Conservation (phyloP, 2,888 invertebrate species). For the Alloplasta piceator region DNA sequence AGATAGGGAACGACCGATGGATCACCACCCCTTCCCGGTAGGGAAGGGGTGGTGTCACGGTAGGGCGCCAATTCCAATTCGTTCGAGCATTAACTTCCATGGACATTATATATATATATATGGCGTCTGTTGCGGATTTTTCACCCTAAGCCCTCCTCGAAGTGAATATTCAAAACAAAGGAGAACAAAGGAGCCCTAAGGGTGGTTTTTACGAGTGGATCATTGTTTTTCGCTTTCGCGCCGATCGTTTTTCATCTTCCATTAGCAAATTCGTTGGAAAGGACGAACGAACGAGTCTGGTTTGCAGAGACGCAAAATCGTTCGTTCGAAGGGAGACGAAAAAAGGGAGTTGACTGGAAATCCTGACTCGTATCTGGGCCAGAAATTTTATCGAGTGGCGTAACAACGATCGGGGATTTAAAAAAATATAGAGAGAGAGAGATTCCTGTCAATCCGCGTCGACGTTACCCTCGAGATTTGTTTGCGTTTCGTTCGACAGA, state of each 20-base stretch:
- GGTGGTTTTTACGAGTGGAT: slow-evolving; percentile 46
- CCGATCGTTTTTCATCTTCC: slow-evolving; percentile 1
- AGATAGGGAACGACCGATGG: no score
- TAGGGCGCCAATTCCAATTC: slow-evolving; percentile 67
- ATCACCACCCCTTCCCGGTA: neutral
- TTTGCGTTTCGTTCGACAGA: neutral
- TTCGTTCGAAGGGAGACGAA: no score
- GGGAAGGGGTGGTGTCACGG: no score
- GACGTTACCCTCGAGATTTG: neutral
- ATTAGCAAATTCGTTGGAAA: neutral
- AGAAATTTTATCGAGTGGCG: neutral
- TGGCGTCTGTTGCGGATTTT: slow-evolving; percentile 39
- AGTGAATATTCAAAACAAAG: slow-evolving; percentile 4
- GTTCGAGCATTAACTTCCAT: slow-evolving; percentile 70
- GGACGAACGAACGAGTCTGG: no score
- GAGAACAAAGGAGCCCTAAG: neutral
- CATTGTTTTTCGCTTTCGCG: slow-evolving; percentile 16
- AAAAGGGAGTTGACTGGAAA: no score
- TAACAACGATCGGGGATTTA: neutral
- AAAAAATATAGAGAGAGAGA: neutral
- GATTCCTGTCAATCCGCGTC: neutral
- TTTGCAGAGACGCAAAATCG: no score
- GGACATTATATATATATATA: slow-evolving; percentile 27
- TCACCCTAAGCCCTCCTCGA: neutral
- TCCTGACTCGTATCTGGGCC: no score